These are phyloP conservation scores for Eupeodes corollae DNA, from an alignment of 1,140 invertebrate species.

Conservation along the genomic window DNA sequence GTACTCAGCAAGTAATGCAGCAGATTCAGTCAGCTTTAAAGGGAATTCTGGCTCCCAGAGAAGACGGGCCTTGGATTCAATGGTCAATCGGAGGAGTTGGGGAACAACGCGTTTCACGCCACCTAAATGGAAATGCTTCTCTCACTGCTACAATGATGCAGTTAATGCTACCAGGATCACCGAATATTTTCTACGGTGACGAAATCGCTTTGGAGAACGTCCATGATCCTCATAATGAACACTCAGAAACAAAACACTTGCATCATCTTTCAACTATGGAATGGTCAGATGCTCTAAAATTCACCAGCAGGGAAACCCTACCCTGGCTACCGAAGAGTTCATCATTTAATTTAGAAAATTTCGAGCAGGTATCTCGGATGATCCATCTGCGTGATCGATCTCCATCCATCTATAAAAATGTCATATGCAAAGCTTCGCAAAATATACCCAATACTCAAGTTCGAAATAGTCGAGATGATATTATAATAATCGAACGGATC, in stretches of 20 bases:
- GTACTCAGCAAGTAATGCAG: slow-evolving; percentile 43
- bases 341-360: slow-evolving; percentile 39
- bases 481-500: slow-evolving; percentile 60
- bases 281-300: slow-evolving; percentile 39
- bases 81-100: slow-evolving; percentile 54
- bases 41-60: slow-evolving; percentile 36
- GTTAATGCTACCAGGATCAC: slow-evolving; percentile 65
- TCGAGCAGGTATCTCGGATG: slow-evolving; percentile 44
- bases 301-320: slow-evolving; percentile 39
- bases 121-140: slow-evolving; percentile 44
- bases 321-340: slow-evolving; percentile 48
- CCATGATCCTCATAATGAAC: slow-evolving; percentile 43
- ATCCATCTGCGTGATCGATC: slow-evolving; percentile 44
- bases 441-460: slow-evolving; percentile 52
- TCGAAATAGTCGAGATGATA: slow-evolving; percentile 47
- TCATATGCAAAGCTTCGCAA: slow-evolving; percentile 49
- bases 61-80: slow-evolving; percentile 52
- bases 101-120: slow-evolving; percentile 45
- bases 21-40: slow-evolving; percentile 46
- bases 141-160: slow-evolving; percentile 53
- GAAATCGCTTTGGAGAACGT: slow-evolving; percentile 50
- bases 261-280: slow-evolving; percentile 56
- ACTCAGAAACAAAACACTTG: slow-evolving; percentile 48
- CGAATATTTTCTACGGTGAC: slow-evolving; percentile 72
- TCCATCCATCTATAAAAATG: slow-evolving; percentile 58